Base-by-base conservation (phyloP, 2,113 vertebrate genomes). In the Crotalus viridis region DNA sequence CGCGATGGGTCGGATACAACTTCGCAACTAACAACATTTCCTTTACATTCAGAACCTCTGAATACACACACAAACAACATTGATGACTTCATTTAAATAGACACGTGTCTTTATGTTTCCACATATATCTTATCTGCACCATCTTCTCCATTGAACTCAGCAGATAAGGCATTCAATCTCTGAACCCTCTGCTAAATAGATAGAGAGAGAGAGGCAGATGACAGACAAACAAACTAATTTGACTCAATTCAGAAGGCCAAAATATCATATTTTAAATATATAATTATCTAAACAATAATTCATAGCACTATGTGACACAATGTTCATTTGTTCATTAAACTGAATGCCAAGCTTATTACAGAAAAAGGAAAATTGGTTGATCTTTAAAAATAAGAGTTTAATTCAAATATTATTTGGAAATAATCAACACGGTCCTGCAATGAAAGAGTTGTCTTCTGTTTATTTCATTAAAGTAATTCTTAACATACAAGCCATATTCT, bases 391-490 rank as follows among this genome's bases (percentile, higher is more conserved):
- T 81, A 17, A 0, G 1, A 0, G 56, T 89, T 87, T 89, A 91
- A 4, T 93, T 74, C 24, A 46, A 8, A 17, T 88, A 26, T 56
- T 54, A 89, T 2, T 0, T 59, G 64, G 39, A 90, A 89, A 43
- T 93, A 56, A 74, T 33, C 5, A 1, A 6, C 3, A 33, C 22
- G 15, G 87, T 33, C 56, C n/a, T 48, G 12, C 4, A 92, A 89
- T 92, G 43, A 19, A 51, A 54, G 17, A 64, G 28, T 33, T 91
- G 43, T 64, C 17, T 54, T 92, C 7, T 39, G 46, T 28, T 88
- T n/a, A 92, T 92, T 88, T 88, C 48, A 88, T 43, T 69, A 46
- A 61, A 87, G 51, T 2, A 88, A 69, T 43, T 88, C 48, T 88
- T 54, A 91, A 59, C 46, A 5, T n/a, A 86, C 13, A 86, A 91